A percentile compares a stretch with the other conserved stretches of the same genome.
phyloP scores from a whole-genome alignment of 2,888 invertebrate species.

The Sepiola atlantica region DNA sequence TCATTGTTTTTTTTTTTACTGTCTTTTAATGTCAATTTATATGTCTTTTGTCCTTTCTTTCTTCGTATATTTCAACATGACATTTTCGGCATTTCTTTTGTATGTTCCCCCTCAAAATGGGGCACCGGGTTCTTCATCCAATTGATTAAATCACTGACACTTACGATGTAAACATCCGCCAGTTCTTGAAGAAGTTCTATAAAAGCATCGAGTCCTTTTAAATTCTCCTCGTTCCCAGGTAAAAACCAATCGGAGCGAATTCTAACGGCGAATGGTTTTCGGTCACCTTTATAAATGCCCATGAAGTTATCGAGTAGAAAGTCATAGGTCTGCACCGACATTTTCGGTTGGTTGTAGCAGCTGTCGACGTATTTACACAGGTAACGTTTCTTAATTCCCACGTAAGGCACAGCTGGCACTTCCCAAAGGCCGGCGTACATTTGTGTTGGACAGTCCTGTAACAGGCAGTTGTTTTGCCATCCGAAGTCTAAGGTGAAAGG shows the following conservation, averaged over 20 bases:
- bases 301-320: constrained; percentile 84
- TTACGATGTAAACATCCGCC: constrained; percentile 12
- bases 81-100: not conserved
- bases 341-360: constrained; percentile 56
- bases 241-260: constrained; percentile 19
- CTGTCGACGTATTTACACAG: constrained; percentile 63
- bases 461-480: constrained; percentile 54
- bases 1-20: not conserved
- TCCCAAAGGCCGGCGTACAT: constrained; percentile 60
- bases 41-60: not conserved
- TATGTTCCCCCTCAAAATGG: not conserved
- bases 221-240: not conserved
- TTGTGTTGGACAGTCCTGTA: constrained; percentile 52
- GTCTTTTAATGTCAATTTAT: not conserved
- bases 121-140: constrained; percentile 41
- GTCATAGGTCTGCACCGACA: constrained; percentile 56
- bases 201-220: constrained; percentile 41
- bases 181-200: constrained; percentile 13
- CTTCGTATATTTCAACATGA: not conserved
- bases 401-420: constrained; percentile 58
- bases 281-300: constrained; percentile 1
- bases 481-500: constrained; percentile 61
- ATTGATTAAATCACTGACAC: not conserved
- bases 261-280: not conserved
- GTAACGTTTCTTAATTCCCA: constrained; percentile 52